A percentile compares a stretch with the other conserved stretches of the same genome.
These are phyloP conservation scores for Potamarius usumacintae DNA, from an alignment of 2,113 vertebrate genomes.

Conservation along the genomic window DNA sequence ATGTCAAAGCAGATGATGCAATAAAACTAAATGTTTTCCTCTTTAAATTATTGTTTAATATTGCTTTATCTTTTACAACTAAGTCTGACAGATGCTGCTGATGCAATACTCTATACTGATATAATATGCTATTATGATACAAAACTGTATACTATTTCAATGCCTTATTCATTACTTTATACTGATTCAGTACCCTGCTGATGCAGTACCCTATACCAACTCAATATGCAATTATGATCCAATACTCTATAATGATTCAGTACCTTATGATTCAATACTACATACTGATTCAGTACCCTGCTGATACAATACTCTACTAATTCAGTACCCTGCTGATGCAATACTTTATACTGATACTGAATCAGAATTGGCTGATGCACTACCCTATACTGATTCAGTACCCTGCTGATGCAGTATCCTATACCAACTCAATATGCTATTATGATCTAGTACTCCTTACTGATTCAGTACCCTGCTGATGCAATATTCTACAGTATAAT, in stretches of 20 bases:
- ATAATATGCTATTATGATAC: neutral
- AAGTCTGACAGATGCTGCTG: neutral
- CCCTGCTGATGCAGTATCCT: neutral
- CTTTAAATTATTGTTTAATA: neutral
- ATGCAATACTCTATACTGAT: neutral
- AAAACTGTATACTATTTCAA: neutral
- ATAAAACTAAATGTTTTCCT: neutral
- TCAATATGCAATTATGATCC: neutral
- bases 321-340: too few species aligned
- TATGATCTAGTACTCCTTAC: neutral
- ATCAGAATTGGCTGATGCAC: neutral
- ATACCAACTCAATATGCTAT: neutral
- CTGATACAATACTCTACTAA: neutral
- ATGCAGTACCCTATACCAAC: neutral
- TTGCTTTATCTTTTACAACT: neutral
- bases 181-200: neutral
- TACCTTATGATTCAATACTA: neutral
- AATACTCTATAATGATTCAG: neutral
- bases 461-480: neutral
- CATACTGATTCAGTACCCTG: neutral
- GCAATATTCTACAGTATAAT: neutral
- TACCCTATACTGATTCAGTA: neutral
- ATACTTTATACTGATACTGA: neutral
- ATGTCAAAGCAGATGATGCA: neutral
- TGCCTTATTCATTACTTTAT: neutral